Evolutionary conservation across 2,797 vertebrate genomes (phyloP).

Genomic region (Cygnus olor): DNA sequence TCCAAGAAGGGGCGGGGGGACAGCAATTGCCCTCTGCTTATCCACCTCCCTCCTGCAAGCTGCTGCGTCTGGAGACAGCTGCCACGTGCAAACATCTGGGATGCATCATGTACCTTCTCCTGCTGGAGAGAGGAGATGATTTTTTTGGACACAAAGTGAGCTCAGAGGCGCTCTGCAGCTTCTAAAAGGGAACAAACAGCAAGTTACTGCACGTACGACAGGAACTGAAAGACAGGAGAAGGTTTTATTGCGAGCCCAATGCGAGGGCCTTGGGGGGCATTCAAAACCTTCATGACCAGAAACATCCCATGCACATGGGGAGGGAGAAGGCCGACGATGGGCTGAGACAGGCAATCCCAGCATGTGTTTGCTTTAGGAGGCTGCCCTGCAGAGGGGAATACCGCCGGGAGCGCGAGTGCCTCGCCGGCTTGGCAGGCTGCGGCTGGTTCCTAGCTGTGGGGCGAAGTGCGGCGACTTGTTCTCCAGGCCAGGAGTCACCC

Average conservation of each 20-base stretch:
- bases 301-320: background rate
- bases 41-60: background rate
- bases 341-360: background rate
- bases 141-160: slow-evolving; percentile 22
- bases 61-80: background rate
- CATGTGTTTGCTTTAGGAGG: background rate
- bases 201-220: background rate
- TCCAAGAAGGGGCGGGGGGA: background rate
- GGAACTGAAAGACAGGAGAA: background rate
- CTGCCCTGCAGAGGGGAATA: background rate
- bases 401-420: background rate
- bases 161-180: background rate
- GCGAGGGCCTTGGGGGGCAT: background rate
- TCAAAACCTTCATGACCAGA: background rate
- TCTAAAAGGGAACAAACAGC: slow-evolving; percentile 19
- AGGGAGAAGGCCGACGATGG: background rate
- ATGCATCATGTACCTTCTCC: slow-evolving; percentile 33
- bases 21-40: background rate
- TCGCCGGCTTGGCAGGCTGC: background rate
- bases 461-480: background rate
- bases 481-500: background rate
- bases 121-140: background rate
- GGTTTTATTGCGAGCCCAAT: background rate
- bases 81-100: slow-evolving; percentile 52
- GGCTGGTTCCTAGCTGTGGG: background rate